A percentile compares a stretch with the other conserved stretches of the same genome.
Conservation (phyloP, 2,888 invertebrate genomes). For the Callyntrura sp. region DNA sequence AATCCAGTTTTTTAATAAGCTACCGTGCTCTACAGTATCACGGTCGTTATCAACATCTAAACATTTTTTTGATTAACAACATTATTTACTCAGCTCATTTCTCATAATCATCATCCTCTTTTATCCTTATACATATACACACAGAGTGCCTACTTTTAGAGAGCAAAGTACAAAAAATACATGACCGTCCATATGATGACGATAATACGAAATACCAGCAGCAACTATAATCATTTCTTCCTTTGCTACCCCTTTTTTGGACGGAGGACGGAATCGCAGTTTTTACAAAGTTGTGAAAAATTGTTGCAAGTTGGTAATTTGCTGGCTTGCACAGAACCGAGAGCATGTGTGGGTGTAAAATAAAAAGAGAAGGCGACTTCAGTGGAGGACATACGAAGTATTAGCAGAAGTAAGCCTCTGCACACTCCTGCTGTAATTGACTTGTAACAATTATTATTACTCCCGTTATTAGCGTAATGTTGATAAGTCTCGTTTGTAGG, state of each 20-base stretch:
- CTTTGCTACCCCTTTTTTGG: too few species aligned
- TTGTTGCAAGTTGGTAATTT: conserved; percentile 55
- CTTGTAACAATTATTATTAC: conserved; percentile 2
- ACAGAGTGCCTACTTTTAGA: too few species aligned
- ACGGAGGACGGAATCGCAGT: not conserved
- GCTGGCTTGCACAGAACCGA: too few species aligned
- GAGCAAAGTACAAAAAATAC: too few species aligned
- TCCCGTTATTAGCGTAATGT: not conserved
- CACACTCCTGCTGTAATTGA: not conserved
- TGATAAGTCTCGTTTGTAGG: conserved; percentile 10
- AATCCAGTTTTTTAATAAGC: conserved; percentile 61
- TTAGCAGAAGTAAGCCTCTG: not conserved
- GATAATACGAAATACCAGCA: too few species aligned
- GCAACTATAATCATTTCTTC: too few species aligned
- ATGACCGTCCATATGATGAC: too few species aligned
- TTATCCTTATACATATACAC: too few species aligned
- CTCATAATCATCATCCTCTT: conserved; percentile 58
- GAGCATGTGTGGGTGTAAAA: conserved; percentile 26
- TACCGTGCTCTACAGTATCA: not conserved
- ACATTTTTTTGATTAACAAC: conserved; percentile 39
- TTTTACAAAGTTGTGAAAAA: conserved; percentile 49
- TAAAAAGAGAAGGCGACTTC: conserved; percentile 3
- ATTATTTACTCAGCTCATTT: conserved; percentile 47
- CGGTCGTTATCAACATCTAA: conserved; percentile 52
- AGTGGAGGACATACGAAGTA: too few species aligned